Evolutionary conservation across 2,888 invertebrate species (phyloP).

Genomic region (Bombylius major): DNA sequence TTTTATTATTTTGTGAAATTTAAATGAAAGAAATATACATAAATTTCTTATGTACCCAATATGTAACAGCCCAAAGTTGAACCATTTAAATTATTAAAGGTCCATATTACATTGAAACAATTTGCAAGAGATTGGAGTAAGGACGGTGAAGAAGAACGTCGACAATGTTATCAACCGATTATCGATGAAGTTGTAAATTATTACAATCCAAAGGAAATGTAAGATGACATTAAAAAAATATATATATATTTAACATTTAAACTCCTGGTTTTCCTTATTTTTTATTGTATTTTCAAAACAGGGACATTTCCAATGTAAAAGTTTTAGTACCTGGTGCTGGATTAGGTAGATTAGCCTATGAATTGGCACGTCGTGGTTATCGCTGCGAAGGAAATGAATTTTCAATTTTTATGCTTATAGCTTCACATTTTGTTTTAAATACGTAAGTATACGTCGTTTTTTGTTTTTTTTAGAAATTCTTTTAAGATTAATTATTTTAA

Average conservation of each 20-base stretch:
- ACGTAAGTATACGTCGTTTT: slow-evolving; percentile 37
- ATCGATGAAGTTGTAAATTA: slow-evolving; percentile 64
- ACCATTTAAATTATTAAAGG: slow-evolving; percentile 45
- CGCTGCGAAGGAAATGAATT: slow-evolving; percentile 96
- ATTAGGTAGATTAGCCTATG: slow-evolving; percentile 84
- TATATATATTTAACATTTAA: not conserved
- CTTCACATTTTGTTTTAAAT: slow-evolving; percentile 92
- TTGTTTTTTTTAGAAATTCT: not conserved
- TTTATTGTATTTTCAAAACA: slow-evolving; percentile 7
- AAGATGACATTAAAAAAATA: slow-evolving; percentile 14
- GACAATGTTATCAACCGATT: slow-evolving; percentile 81
- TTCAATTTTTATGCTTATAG: slow-evolving; percentile 93
- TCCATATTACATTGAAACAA: slow-evolving; percentile 88
- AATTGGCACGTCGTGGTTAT: slow-evolving; percentile 81
- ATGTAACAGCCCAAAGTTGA: slow-evolving; percentile 21
- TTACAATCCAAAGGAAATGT: slow-evolving; percentile 55
- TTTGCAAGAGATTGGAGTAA: slow-evolving; percentile 94
- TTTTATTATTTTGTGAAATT: not conserved
- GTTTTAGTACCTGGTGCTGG: slow-evolving; percentile 96
- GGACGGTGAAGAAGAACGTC: slow-evolving; percentile 68
- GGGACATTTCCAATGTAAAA: slow-evolving; percentile 41
- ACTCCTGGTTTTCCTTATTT: not conserved
- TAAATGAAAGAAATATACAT: not conserved
- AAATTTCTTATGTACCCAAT: not conserved
- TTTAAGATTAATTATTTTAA: not conserved